phyloP scores from a whole-genome alignment of 2,888 invertebrate species.

The Drosophila koepferae region DNA sequence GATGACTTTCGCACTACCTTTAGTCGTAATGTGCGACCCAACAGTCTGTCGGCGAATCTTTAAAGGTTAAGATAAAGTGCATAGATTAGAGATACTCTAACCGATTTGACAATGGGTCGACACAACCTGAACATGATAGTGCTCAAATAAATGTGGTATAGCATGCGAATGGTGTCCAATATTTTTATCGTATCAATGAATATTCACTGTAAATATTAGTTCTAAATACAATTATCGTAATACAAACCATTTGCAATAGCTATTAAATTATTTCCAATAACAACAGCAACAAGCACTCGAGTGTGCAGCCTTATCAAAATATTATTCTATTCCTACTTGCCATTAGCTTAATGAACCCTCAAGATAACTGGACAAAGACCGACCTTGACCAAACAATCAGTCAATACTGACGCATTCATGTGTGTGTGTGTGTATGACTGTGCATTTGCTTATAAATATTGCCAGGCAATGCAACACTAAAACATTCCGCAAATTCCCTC shows the following conservation, averaged over 20 bases:
- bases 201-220: constrained; percentile 31
- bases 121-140: neutral
- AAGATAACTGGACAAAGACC: constrained; percentile 23
- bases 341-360: constrained; percentile 58
- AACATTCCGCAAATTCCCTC: constrained; percentile 16
- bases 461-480: constrained; percentile 1
- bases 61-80: neutral
- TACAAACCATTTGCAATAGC: neutral
- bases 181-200: constrained; percentile 16
- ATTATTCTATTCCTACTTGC: constrained; percentile 24
- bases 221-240: constrained; percentile 13
- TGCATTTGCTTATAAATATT: constrained; percentile 38
- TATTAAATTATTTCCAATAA: constrained; percentile 8
- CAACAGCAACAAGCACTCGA: neutral
- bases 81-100: neutral
- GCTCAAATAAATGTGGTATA: neutral
- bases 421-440: neutral
- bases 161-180: neutral
- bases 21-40: neutral
- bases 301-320: constrained; percentile 30
- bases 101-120: neutral
- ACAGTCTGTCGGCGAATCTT: constrained; percentile 1
- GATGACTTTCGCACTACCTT: neutral
- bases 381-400: constrained; percentile 47
- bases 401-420: constrained; percentile 17